Evolutionary conservation across 2,797 vertebrate genomes (phyloP), one percentile per base, ranked within the genome.

Genomic region (Pteronotus mesoamericanus): DNA sequence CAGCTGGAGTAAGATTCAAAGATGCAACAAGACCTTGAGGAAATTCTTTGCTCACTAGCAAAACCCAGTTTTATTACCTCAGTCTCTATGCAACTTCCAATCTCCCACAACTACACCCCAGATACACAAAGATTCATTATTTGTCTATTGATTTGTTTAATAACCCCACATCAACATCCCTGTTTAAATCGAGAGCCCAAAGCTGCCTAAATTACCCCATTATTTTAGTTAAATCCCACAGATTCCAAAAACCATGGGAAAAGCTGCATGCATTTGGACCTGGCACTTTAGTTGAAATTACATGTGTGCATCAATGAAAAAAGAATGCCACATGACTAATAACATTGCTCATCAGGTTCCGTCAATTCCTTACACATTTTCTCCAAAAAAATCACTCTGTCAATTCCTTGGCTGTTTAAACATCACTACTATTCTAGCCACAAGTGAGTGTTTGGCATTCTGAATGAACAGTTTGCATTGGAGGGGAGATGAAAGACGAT

Each of bases 381-480:
- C 42, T 61, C 34, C 29, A 53, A 61, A 79, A 79, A 77, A 66
- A 66, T 51, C 3, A 21, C 21, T 34, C 21, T 95, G 61, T 77
- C 80, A 72, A 93, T 89, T 75, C 29, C 9, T 86, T 10, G 46
- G 29, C 85, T 91, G 86, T 86, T 94, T 89, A 89, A 57, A 69
- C 93, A n/a, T 22, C 74, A 95, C 94, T 96, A 61, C 10, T 64
- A 87, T 96, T 95, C 86, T 84, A 87, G 42, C 55, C 74, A 78
- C 83, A 57, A 68, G 51, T 86, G n/a, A 82, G 72, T 64, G 96
- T 95, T 94, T 96, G 86, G 91, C 83, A 77, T 91, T 92, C 85
- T 88, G 74, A 92, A 89, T 93, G 68, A 95, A 55, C 19, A 44
- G 39, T 95, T 86, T 91, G 51, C n/a, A 89, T 6, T 29, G 61